Percentiles rank a stretch among this genome's conserved stretches.
phyloP scores from a whole-genome alignment of 2,888 invertebrate genomes.

The Pteria penguin region DNA sequence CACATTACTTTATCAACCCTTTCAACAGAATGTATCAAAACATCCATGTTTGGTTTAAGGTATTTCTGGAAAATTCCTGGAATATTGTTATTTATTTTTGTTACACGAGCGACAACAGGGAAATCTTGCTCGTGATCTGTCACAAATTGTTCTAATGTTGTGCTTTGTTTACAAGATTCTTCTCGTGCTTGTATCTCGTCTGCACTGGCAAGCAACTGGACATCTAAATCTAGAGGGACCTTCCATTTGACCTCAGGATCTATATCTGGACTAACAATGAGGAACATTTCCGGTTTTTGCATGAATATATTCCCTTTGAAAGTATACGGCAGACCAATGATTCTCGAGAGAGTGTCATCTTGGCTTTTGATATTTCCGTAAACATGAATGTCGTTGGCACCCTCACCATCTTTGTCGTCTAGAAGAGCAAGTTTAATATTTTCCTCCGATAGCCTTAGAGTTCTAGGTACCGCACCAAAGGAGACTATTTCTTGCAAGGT shows the following conservation, averaged over 20 bases:
- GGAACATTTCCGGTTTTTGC: slow-evolving; percentile 60
- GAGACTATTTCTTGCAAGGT: slow-evolving; percentile 64
- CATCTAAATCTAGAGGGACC: slow-evolving; percentile 58
- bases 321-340: slow-evolving; percentile 59
- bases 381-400: slow-evolving; percentile 17
- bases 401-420: slow-evolving; percentile 23
- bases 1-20: slow-evolving; percentile 60
- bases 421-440: slow-evolving; percentile 46
- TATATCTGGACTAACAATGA: slow-evolving; percentile 61
- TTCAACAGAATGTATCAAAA: slow-evolving; percentile 62
- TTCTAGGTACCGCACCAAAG: slow-evolving; percentile 62
- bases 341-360: slow-evolving; percentile 40
- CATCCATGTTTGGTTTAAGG: slow-evolving; percentile 57
- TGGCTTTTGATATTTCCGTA: slow-evolving; percentile 53
- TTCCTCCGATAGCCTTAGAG: slow-evolving; percentile 58
- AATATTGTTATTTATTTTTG: slow-evolving; percentile 53
- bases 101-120: slow-evolving; percentile 60
- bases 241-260: slow-evolving; percentile 60
- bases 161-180: slow-evolving; percentile 35
- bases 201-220: slow-evolving; percentile 30
- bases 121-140: slow-evolving; percentile 59
- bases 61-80: slow-evolving; percentile 52
- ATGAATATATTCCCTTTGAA: slow-evolving; percentile 62
- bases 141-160: slow-evolving; percentile 50
- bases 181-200: slow-evolving; percentile 50